Evolutionary conservation across 1,140 invertebrate genomes (phyloP), one percentile per base, ranked within the genome.

Genomic region (Trissolcus basalis): DNA sequence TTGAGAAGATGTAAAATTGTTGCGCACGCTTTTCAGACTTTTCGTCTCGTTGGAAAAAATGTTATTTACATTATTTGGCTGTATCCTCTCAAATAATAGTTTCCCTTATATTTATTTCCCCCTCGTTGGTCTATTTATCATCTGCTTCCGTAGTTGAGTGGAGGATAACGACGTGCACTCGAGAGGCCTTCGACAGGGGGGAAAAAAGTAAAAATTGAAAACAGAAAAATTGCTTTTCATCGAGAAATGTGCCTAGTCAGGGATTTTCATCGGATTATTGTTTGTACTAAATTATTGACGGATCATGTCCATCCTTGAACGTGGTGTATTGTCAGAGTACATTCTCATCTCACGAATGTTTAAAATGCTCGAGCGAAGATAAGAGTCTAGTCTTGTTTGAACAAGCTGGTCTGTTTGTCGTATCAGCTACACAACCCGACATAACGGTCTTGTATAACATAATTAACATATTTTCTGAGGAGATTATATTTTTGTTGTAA

Each of bases 21-120:
- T 35, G 27, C 36, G 27, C 35, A 49, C 50, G 49, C 36, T 53
- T 61, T 39, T 5, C 9, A 47, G 55, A 60, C 35, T n/a, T 9
- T 27, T 15, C 44, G 48, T 55, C 41, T 65, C 41, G 6, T 6
- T 27, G 2, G n/a, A n/a, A n/a, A 43, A 60, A 67, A 73, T 61
- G 49, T 56, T 50, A 65, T 73, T 67, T 73, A 61, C 61, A 67
- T 60, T 67, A 50, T 73, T 67, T 67, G 19, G n/a, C 56, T 41
- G 13, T 13, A 27, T 32, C 43, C 35, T 64, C 55, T 65, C 51
- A 60, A 73, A 60, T 60, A 60, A 73, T 73, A 73, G 54, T 73
- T 64, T 65, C 70, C 47, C 54, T 60, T 60, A 73, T 73, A 73
- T 65, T 73, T 60, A 59, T 65, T 60, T n/a, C n/a, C 14, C 33